Conservation (phyloP, 2,797 vertebrate species). For the Percopsis omiscomaycus region DNA sequence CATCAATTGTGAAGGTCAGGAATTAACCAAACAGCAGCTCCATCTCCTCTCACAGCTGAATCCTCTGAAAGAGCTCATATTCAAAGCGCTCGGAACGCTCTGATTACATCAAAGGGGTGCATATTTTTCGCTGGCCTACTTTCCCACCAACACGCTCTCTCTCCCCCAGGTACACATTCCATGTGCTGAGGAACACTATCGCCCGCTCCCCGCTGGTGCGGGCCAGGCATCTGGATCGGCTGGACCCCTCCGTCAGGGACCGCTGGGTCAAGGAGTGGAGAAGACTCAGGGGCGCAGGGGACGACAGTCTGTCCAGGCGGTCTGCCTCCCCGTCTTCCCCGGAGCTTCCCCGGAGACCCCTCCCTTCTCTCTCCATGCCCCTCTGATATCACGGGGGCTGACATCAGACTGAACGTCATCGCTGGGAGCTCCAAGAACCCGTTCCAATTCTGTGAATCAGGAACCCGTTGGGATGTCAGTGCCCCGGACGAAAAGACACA, state of each 20-base stretch:
- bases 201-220: conserved; percentile 73
- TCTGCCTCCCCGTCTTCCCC: conserved; percentile 48
- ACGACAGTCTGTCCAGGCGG: conserved; percentile 39
- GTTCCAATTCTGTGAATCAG: conserved; percentile 20
- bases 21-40: conserved; percentile 33
- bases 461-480: conserved; percentile 13
- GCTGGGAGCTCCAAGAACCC: conserved; percentile 22
- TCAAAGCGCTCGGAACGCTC: conserved; percentile 68
- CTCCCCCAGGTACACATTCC: conserved; percentile 83
- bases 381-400: conserved; percentile 36
- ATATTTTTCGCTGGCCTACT: conserved; percentile 79
- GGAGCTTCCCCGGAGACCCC: conserved; percentile 33
- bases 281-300: conserved; percentile 55
- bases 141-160: conserved; percentile 62
- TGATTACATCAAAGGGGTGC: conserved; percentile 77
- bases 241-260: conserved; percentile 71
- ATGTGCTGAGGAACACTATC: conserved; percentile 83
- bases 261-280: conserved; percentile 81
- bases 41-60: conserved; percentile 39
- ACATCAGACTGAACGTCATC: conserved; percentile 49
- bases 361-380: conserved; percentile 8
- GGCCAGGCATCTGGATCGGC: conserved; percentile 83
- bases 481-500: conserved; percentile 3
- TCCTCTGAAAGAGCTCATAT: conserved; percentile 66
- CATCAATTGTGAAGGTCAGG: conserved; percentile 50